These are phyloP conservation scores for Congeria kusceri DNA, from an alignment of 2,888 invertebrate species.

Conservation along the genomic window DNA sequence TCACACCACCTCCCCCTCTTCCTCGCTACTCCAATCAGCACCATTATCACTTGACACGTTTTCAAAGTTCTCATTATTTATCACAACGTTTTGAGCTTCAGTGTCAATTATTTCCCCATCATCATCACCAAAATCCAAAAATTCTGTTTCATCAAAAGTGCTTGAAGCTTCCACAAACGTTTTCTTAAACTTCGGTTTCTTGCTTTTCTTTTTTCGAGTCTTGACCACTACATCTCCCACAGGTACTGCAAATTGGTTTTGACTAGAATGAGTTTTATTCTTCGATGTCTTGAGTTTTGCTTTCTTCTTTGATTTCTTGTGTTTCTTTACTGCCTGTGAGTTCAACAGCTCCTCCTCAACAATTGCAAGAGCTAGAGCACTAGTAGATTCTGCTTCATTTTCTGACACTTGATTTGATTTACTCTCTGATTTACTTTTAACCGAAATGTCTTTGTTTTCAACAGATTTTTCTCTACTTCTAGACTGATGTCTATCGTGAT, in stretches of 20 bases:
- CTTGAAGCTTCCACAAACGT: constrained; percentile 3
- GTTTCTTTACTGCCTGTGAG: too few species aligned
- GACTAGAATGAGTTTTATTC: neutral
- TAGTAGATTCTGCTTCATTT: too few species aligned
- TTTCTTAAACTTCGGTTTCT: neutral
- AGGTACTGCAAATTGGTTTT: too few species aligned
- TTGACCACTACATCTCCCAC: neutral
- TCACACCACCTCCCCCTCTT: neutral
- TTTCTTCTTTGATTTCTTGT: neutral
- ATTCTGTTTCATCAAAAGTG: neutral
- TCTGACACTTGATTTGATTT: neutral
- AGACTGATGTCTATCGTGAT: constrained; percentile 14
- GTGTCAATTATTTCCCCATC: constrained; percentile 2
- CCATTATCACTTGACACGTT: constrained; percentile 12
- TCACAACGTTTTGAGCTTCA: neutral
- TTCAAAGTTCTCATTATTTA: neutral
- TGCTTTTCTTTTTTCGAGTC: neutral
- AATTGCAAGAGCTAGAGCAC: too few species aligned
- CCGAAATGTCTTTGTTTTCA: neutral
- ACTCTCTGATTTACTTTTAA: neutral
- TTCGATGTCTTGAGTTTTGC: constrained; percentile 4
- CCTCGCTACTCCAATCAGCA: constrained; percentile 10
- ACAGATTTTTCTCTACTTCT: constrained; percentile 19
- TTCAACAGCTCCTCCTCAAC: too few species aligned
- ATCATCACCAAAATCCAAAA: neutral